Evolutionary conservation across 37 sponge, comb jelly and placozoan species (phyloP).

Genomic region (Ianthella basta): DNA sequence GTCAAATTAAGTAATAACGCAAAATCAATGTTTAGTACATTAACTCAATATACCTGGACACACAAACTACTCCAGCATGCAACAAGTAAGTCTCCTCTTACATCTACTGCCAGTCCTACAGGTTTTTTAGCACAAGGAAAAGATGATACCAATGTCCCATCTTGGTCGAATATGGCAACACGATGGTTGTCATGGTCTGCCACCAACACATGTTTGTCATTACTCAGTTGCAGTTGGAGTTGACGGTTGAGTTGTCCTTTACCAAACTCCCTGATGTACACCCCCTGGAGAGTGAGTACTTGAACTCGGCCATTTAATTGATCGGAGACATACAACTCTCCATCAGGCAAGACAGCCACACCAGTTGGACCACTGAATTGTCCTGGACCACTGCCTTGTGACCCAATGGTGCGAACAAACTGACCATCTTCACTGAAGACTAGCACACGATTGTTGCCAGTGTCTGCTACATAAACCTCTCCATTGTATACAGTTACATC

Average conservation of each 20-base stretch:
- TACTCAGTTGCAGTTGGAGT: neutral
- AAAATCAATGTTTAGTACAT: no score
- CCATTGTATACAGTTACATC: constrained; percentile 8
- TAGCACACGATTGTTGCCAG: neutral
- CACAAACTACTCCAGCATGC: no score
- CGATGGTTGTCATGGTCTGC: neutral
- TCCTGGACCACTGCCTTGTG: constrained; percentile 10
- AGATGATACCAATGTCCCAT: neutral
- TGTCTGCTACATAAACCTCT: neutral
- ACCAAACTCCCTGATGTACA: constrained; percentile 13
- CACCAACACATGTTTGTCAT: constrained; percentile 9
- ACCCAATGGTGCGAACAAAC: neutral
- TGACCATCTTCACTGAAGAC: constrained; percentile 1
- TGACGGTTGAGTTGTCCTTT: neutral
- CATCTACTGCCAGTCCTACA: no score
- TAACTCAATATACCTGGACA: no score
- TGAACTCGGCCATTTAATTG: neutral
- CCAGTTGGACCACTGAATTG: neutral
- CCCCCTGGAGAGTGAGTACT: neutral
- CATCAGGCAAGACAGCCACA: neutral
- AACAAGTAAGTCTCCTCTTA: no score
- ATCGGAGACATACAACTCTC: neutral
- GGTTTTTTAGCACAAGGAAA: no score
- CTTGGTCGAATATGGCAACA: neutral
- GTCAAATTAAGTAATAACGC: no score